Evolutionary conservation across 2,888 invertebrate species (phyloP).

Genomic region (Conistra vaccinii): DNA sequence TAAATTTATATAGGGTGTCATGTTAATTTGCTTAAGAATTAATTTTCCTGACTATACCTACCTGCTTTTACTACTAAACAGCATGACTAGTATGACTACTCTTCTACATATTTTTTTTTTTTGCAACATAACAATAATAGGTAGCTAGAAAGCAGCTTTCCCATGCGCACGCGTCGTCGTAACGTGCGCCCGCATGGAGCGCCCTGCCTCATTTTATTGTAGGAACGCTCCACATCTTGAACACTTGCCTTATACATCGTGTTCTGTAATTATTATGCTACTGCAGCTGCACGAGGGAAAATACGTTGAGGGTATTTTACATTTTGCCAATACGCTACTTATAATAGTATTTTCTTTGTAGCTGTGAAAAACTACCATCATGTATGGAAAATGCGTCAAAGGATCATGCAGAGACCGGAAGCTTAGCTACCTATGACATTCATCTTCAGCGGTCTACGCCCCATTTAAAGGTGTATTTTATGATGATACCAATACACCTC

Average conservation of each 20-base stretch:
- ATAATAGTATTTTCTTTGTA: slow-evolving; percentile 4
- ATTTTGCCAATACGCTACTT: slow-evolving; percentile 3
- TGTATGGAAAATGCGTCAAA: background rate
- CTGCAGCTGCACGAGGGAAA: slow-evolving; percentile 57
- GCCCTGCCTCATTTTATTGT: slow-evolving; percentile 74
- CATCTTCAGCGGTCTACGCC: background rate
- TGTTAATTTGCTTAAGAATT: background rate
- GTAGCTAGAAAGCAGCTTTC: slow-evolving; percentile 55
- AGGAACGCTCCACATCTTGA: slow-evolving; percentile 70
- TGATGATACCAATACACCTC: background rate
- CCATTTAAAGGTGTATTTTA: background rate
- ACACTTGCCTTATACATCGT: slow-evolving; percentile 57
- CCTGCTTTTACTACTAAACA: background rate
- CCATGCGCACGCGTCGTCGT: slow-evolving; percentile 65
- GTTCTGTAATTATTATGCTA: slow-evolving; percentile 39
- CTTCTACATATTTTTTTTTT: slow-evolving; percentile 13
- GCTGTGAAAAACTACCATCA: slow-evolving; percentile 3
- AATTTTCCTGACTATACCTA: background rate
- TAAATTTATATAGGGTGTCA: background rate
- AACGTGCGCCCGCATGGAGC: slow-evolving; percentile 82
- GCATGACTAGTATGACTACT: background rate
- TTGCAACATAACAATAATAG: slow-evolving; percentile 38
- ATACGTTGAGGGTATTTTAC: slow-evolving; percentile 44
- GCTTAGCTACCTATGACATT: background rate
- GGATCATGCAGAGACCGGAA: background rate